phyloP scores from a whole-genome alignment of 1,140 invertebrate genomes.

The Zaprionus ghesquierei region DNA sequence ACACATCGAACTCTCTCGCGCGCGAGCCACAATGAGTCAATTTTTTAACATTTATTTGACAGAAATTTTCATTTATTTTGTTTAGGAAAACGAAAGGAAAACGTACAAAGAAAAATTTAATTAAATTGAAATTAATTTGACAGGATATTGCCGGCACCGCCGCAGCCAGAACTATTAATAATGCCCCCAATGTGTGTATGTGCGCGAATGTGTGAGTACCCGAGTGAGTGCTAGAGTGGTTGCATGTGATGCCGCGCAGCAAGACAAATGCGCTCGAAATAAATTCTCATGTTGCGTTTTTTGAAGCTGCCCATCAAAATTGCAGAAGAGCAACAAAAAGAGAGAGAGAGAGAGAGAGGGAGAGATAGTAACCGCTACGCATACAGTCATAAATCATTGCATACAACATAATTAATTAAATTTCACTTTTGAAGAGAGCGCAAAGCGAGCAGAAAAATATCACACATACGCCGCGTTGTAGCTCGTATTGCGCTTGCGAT shows the following conservation, averaged over 20 bases:
- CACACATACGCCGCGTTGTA: conserved; percentile 54
- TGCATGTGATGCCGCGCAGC: conserved; percentile 28
- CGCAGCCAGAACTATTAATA: conserved; percentile 74
- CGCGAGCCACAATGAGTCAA: conserved; percentile 67
- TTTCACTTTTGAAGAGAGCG: conserved; percentile 61
- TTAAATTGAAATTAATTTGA: conserved; percentile 82
- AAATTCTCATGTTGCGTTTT: conserved; percentile 79
- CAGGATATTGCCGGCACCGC: conserved; percentile 65
- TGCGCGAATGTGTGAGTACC: conserved; percentile 5
- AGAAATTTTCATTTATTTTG: conserved; percentile 78
- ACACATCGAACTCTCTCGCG: not conserved
- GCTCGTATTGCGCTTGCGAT: conserved; percentile 28
- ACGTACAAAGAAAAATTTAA: conserved; percentile 67
- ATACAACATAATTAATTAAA: conserved; percentile 78
- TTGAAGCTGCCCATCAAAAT: conserved; percentile 69
- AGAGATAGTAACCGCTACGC: conserved; percentile 17
- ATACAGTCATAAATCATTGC: conserved; percentile 66
- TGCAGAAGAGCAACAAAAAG: conserved; percentile 51
- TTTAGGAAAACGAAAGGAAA: conserved; percentile 18
- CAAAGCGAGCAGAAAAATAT: conserved; percentile 46
- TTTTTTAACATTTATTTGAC: conserved; percentile 82
- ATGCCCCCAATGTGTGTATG: conserved; percentile 45
- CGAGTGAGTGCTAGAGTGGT: conserved; percentile 4
- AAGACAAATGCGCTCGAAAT: conserved; percentile 78
- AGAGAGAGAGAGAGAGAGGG: not conserved